phyloP scores from a whole-genome alignment of 37 sponge, comb jelly and placozoan species.

The Mnemiopsis leidyi region DNA sequence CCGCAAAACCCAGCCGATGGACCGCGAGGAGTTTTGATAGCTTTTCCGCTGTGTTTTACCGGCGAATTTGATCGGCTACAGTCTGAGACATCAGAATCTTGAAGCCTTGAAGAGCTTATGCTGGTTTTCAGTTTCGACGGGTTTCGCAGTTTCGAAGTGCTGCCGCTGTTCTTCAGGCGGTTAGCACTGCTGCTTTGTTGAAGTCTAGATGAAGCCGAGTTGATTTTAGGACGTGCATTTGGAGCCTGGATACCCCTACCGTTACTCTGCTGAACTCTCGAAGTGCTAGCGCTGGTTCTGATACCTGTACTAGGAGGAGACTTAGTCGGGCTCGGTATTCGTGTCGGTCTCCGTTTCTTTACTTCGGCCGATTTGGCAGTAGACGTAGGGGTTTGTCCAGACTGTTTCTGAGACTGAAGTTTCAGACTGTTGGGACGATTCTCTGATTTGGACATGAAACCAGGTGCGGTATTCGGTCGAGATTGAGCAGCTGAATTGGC shows the following conservation, averaged over 20 bases:
- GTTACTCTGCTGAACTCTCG: not conserved
- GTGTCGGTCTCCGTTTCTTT: not conserved
- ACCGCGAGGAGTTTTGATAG: not conserved
- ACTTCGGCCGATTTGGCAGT: not conserved
- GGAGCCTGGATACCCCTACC: not conserved
- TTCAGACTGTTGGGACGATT: not conserved
- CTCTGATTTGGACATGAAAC: not conserved
- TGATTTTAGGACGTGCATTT: not conserved
- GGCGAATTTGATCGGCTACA: not conserved
- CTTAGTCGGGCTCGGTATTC: not conserved
- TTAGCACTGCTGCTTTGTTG: not conserved
- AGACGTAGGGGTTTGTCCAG: not conserved
- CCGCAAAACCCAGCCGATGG: not conserved
- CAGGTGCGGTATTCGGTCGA: not conserved
- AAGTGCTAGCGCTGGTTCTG: not conserved
- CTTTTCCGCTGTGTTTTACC: not conserved
- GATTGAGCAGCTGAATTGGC: not conserved
- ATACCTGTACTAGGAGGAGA: not conserved
- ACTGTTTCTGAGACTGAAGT: not conserved
- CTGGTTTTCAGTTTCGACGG: not conserved
- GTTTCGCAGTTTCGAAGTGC: not conserved
- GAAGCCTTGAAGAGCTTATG: not conserved
- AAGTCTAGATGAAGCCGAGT: not conserved
- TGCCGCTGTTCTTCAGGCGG: not conserved
- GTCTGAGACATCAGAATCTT: not conserved